Percentiles rank a stretch among this genome's conserved stretches.
These are phyloP conservation scores for Apoda limacodes DNA, from an alignment of 2,888 invertebrate species.

Conservation along the genomic window DNA sequence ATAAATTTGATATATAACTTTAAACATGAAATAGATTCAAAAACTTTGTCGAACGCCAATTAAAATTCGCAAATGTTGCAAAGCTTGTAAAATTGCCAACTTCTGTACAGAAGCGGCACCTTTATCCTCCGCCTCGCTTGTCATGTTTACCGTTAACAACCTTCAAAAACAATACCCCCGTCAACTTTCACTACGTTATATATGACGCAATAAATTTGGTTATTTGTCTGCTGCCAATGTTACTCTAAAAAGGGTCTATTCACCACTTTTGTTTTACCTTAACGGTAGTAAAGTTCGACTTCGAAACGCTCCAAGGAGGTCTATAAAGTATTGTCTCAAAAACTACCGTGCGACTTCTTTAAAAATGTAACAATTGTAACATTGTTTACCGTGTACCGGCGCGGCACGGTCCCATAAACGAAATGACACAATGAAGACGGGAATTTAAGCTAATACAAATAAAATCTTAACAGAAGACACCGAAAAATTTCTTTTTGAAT, in stretches of 20 bases:
- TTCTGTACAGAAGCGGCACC: slow-evolving; percentile 42
- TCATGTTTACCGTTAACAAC: slow-evolving; percentile 54
- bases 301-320: slow-evolving; percentile 39
- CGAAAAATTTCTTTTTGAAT: slow-evolving; percentile 52
- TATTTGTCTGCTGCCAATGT: slow-evolving; percentile 35
- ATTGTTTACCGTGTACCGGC: slow-evolving; percentile 36
- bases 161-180: slow-evolving; percentile 35
- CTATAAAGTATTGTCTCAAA: slow-evolving; percentile 38
- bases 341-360: slow-evolving; percentile 43
- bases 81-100: slow-evolving; percentile 41
- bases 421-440: slow-evolving; percentile 33
- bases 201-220: slow-evolving; percentile 54
- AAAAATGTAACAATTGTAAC: slow-evolving; percentile 36
- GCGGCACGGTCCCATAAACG: slow-evolving; percentile 43
- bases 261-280: slow-evolving; percentile 45
- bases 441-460: slow-evolving; percentile 43
- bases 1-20: too few relatives aligned
- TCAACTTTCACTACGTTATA: slow-evolving; percentile 64
- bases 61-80: too few relatives aligned
- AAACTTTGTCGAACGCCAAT: too few relatives aligned
- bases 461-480: slow-evolving; percentile 37
- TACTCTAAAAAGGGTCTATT: slow-evolving; percentile 34
- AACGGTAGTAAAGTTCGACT: slow-evolving; percentile 49
- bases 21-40: too few relatives aligned
- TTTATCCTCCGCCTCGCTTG: slow-evolving; percentile 33